Evolutionary conservation across 2,888 invertebrate species (phyloP).

Genomic region (Pandemis corylana): DNA sequence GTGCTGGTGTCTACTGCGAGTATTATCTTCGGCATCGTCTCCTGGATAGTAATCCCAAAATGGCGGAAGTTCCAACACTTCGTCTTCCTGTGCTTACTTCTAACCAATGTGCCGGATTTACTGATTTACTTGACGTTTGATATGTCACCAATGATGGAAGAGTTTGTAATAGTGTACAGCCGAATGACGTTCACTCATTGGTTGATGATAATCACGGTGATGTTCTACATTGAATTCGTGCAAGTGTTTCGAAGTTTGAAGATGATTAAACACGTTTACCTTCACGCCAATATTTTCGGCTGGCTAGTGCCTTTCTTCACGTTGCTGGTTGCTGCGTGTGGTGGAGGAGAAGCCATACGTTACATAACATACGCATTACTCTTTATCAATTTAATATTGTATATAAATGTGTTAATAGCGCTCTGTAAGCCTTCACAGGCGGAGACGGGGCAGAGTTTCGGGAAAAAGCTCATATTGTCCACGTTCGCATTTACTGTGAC

Average conservation of each 20-base stretch:
- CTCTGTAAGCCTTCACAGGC: neutral
- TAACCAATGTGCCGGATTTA: neutral
- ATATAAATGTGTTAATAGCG: constrained; percentile 1
- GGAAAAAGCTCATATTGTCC: neutral
- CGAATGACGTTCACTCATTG: constrained; percentile 6
- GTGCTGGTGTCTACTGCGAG: neutral
- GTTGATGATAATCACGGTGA: constrained; percentile 6
- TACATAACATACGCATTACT: neutral
- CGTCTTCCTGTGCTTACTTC: neutral
- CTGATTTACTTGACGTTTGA: neutral
- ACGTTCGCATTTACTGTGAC: constrained; percentile 7
- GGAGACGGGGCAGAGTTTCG: neutral
- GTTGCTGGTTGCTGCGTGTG: neutral
- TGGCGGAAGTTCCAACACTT: neutral
- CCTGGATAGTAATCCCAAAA: neutral
- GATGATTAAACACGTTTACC: neutral
- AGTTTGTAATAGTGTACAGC: neutral
- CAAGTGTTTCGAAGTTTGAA: neutral
- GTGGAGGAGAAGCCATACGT: neutral
- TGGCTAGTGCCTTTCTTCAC: constrained; percentile 5
- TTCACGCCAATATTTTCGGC: constrained; percentile 5
- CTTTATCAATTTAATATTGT: neutral
- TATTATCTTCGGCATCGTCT: neutral
- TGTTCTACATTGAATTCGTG: constrained; percentile 17
- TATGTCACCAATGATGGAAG: neutral